A percentile compares a stretch with the other conserved stretches of the same genome.
Conservation (phyloP, 2,113 vertebrate genomes). For the Eublepharis macularius region DNA sequence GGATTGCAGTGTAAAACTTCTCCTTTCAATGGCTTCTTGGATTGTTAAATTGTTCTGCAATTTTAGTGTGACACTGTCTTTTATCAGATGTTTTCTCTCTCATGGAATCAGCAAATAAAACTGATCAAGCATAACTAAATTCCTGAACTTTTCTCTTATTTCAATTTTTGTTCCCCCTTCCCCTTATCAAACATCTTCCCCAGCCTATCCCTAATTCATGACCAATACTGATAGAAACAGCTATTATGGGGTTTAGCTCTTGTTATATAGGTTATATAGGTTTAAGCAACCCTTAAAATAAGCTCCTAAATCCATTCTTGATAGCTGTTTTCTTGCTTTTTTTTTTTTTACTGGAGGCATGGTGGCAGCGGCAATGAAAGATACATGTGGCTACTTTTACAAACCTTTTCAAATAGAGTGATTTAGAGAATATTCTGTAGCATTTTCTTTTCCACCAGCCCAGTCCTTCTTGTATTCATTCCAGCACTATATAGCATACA, state of each 20-base stretch:
- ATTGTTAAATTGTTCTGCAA: no score
- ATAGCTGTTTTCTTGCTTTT: not conserved
- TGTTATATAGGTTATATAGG: not conserved
- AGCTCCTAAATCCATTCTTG: not conserved
- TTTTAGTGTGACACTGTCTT: no score
- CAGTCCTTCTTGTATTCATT: not conserved
- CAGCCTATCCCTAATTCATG: no score
- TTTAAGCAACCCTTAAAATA: not conserved
- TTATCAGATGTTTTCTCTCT: no score
- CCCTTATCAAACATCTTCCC: no score
- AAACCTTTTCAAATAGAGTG: not conserved
- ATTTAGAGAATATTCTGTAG: not conserved
- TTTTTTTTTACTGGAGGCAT: not conserved
- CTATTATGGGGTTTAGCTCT: not conserved
- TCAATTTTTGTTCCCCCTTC: no score
- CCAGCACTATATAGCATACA: fast-evolving
- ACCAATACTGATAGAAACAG: not conserved
- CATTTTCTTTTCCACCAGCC: not conserved
- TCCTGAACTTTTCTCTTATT: no score
- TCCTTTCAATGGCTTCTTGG: no score
- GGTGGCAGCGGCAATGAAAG: not conserved
- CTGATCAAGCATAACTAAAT: no score
- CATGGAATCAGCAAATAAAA: no score
- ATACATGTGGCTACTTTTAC: not conserved
- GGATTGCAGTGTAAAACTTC: no score